Evolutionary conservation across 1,140 invertebrate genomes (phyloP).

Genomic region (Drosophila ercepeae): DNA sequence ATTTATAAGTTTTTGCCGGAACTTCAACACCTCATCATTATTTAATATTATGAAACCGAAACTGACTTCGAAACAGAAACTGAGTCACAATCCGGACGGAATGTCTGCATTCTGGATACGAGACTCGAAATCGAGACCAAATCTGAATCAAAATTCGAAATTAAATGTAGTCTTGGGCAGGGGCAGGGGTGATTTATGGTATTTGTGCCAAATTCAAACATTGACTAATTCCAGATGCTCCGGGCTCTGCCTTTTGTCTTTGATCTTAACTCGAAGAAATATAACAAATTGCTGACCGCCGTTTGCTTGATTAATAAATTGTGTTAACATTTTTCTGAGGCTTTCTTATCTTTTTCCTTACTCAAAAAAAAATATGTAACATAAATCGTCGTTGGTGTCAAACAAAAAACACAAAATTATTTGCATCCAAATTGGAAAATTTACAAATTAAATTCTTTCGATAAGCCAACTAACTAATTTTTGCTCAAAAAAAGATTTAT

Average conservation of each 20-base stretch:
- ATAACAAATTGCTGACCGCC: conserved; percentile 63
- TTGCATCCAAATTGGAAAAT: conserved; percentile 51
- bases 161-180: conserved; percentile 8
- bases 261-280: conserved; percentile 28
- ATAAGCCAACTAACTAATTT: conserved; percentile 2
- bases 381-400: too few relatives aligned
- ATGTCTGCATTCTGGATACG: not conserved
- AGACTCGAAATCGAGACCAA: too few relatives aligned
- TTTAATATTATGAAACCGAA: conserved; percentile 1
- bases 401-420: conserved; percentile 14
- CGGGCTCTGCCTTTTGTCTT: conserved; percentile 17
- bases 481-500: conserved; percentile 9
- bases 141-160: conserved; percentile 25
- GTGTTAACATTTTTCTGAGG: conserved; percentile 13
- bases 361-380: too few relatives aligned
- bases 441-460: conserved; percentile 16
- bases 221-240: conserved; percentile 69
- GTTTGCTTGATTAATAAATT: conserved; percentile 44
- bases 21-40: conserved; percentile 6
- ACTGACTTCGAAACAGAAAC: too few relatives aligned
- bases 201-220: conserved; percentile 69
- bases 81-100: not conserved
- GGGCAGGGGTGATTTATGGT: conserved; percentile 72
- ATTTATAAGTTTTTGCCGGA: conserved; percentile 14
- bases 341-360: conserved; percentile 19